These are phyloP conservation scores for Paragorgia papillata DNA, from an alignment of 92 coral and sea anemone genomes.

Conservation along the genomic window DNA sequence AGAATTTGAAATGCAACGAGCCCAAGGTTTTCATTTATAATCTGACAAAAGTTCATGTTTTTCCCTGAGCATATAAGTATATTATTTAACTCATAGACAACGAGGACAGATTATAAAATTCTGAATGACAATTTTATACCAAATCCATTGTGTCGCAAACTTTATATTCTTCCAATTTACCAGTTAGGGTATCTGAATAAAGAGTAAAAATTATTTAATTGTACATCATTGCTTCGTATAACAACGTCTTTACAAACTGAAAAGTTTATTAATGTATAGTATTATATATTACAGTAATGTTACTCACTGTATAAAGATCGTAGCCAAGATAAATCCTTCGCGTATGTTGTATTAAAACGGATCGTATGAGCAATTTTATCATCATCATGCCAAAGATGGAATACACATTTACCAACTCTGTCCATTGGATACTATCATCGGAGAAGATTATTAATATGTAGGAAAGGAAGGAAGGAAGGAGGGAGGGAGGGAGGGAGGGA, in stretches of 20 bases:
- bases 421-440: conserved; percentile 28
- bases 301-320: conserved; percentile 25
- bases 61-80: too few species aligned
- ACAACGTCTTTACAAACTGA: too few species aligned
- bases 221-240: too few species aligned
- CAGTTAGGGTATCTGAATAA: conserved; percentile 15
- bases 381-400: conserved; percentile 13
- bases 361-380: conserved; percentile 13
- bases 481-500: too few species aligned
- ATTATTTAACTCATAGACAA: too few species aligned
- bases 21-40: too few species aligned
- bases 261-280: too few species aligned
- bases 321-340: conserved; percentile 17
- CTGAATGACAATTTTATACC: background rate
- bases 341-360: conserved; percentile 29
- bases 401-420: conserved; percentile 15
- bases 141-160: conserved; percentile 27
- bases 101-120: too few species aligned
- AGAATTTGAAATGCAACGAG: too few species aligned
- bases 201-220: too few species aligned
- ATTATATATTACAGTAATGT: background rate
- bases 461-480: background rate
- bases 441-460: background rate
- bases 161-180: conserved; percentile 18
- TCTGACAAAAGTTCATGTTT: too few species aligned